These are phyloP conservation scores for Ploceus nigricollis DNA, from an alignment of 2,113 vertebrate species.

Conservation along the genomic window DNA sequence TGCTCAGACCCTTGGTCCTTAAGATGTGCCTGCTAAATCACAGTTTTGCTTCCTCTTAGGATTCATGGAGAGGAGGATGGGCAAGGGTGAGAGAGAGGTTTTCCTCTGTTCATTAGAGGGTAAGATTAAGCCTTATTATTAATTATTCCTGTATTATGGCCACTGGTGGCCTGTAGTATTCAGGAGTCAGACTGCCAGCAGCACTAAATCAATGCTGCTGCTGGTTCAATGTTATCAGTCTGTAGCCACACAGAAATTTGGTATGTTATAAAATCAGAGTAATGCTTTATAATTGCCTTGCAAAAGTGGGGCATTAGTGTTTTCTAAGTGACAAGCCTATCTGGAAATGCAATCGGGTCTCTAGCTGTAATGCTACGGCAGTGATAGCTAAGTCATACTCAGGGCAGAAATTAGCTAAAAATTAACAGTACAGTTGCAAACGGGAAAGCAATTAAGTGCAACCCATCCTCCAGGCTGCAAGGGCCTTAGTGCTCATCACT, in stretches of 20 bases:
- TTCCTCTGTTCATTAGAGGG: slow-evolving; percentile 1
- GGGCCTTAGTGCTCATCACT: not conserved
- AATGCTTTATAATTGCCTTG: slow-evolving; percentile 46
- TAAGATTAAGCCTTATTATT: slow-evolving; percentile 42
- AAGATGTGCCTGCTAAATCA: not conserved
- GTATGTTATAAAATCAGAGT: slow-evolving; percentile 42
- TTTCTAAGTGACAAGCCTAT: slow-evolving; percentile 45
- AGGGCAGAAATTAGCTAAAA: slow-evolving; percentile 40
- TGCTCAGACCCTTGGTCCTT: not conserved
- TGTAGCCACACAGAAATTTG: slow-evolving; percentile 25
- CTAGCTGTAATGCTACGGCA: not conserved
- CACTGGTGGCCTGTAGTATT: slow-evolving; percentile 16
- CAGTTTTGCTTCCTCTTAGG: not conserved
- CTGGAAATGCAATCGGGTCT: slow-evolving; percentile 8
- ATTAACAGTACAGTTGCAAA: slow-evolving; percentile 42
- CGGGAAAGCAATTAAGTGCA: slow-evolving; percentile 20
- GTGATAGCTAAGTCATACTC: slow-evolving; percentile 9
- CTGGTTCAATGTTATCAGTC: slow-evolving; percentile 48
- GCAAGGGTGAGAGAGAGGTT: not conserved
- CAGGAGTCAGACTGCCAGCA: slow-evolving; percentile 23
- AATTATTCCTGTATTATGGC: slow-evolving; percentile 49
- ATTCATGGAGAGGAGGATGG: not conserved
- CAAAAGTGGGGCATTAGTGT: slow-evolving; percentile 52
- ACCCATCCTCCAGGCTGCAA: not conserved
- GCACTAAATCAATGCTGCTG: slow-evolving; percentile 47